phyloP scores from a whole-genome alignment of 2,113 vertebrate species.

The Carassius gibelio region DNA sequence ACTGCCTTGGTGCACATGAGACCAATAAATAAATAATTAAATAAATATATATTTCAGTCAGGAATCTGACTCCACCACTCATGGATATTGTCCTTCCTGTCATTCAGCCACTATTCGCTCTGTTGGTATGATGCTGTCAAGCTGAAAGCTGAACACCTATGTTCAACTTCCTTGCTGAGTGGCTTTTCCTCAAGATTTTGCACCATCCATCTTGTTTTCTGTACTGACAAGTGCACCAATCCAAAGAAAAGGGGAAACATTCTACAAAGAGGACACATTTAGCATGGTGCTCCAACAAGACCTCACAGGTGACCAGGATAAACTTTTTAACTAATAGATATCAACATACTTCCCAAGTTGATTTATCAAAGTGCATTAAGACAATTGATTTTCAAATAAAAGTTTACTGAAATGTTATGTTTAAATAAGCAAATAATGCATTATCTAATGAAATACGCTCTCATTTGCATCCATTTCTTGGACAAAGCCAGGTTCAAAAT shows the following conservation, averaged over 20 bases:
- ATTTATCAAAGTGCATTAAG: too few relatives aligned
- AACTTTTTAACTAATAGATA: background rate
- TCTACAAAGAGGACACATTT: background rate
- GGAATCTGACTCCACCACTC: background rate
- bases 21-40: too few relatives aligned
- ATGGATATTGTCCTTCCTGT: background rate
- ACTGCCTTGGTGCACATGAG: background rate
- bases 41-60: background rate
- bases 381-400: too few relatives aligned
- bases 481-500: too few relatives aligned
- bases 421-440: too few relatives aligned
- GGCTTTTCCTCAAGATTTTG: slow-evolving; percentile 5
- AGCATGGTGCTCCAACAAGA: background rate
- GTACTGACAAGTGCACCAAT: slow-evolving; percentile 7
- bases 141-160: background rate
- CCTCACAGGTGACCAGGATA: background rate
- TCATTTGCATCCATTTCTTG: too few relatives aligned
- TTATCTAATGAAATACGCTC: too few relatives aligned
- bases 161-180: slow-evolving; percentile 16
- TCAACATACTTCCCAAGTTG: background rate
- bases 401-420: too few relatives aligned
- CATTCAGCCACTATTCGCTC: background rate
- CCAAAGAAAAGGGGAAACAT: background rate
- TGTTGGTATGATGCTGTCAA: background rate
- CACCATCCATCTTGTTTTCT: slow-evolving; percentile 29